Evolutionary conservation across 2,888 invertebrate genomes (phyloP), one percentile per base, ranked within the genome.

Genomic region (Tuberolachnus salignus): DNA sequence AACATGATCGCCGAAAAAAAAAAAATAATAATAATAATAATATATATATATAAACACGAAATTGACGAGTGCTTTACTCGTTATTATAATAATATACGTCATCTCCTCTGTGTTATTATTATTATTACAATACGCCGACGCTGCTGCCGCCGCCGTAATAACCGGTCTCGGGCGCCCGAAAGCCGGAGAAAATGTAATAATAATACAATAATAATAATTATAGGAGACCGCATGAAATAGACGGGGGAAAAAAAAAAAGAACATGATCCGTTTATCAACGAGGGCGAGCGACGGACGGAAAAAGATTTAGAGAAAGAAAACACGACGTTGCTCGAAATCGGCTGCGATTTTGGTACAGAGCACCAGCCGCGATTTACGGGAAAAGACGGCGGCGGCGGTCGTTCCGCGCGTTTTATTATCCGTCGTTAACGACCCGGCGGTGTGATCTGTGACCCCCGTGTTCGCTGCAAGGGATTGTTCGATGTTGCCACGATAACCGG

Each of bases 51-150:
- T n/a, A n/a, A n/a, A 59, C n/a, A 46, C 57, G 46, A 59, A 72
- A 44, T 55, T 70, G 57, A 71, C 59, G 57, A 71, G 71, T 71
- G 71, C 71, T 71, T 46, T 59, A 59, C 71, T 71, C 42, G 71
- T 71, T 59, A 46, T 55, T 42, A 70, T 70, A 57, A 70, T 71
- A 46, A 59, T 55, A 42, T 66, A 71, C 46, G 59, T 26, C 57
- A 44, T 69, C 53, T 69, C 34, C n/a, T 21, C 57, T 44, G 70
- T 14, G 57, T 70, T 57, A 57, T 70, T 70, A 70, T 42, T 67
- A 49, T 26, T 57, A 57, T 23, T 59, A 26, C 34, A 42, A 26
- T 59, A 59, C n/a, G 23, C 34, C 19, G 21, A 19, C 42, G 69
- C 21, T 21, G 70, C 21, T 14, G 21, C 42, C 42, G 69, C 21